phyloP scores from a whole-genome alignment of 2,113 vertebrate species.

The Diglossa brunneiventris region DNA sequence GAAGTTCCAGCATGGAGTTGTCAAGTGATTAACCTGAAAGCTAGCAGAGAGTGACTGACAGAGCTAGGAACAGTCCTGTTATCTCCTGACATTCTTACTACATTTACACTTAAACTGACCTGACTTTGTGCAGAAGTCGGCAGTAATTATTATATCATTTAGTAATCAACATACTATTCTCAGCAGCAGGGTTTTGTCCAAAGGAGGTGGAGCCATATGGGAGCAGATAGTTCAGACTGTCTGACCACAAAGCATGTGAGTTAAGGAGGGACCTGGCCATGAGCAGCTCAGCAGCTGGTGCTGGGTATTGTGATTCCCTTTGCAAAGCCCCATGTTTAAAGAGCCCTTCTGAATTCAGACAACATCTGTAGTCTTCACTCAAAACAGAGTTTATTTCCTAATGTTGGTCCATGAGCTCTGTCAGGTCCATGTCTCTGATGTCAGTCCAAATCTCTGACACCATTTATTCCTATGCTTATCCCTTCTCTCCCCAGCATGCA shows the following conservation, averaged over 20 bases:
- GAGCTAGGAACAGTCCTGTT: background rate
- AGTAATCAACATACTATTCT: background rate
- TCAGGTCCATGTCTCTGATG: background rate
- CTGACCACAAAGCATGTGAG: background rate
- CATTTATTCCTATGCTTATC: background rate
- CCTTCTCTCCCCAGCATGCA: background rate
- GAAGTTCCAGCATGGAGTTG: background rate
- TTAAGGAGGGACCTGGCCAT: background rate
- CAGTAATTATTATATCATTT: background rate
- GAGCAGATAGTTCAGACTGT: background rate
- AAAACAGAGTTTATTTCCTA: background rate
- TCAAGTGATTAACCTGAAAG: background rate
- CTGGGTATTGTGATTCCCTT: background rate
- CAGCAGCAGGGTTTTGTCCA: background rate
- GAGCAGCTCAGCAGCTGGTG: background rate
- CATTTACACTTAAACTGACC: background rate
- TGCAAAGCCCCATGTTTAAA: background rate
- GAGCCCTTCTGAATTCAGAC: background rate
- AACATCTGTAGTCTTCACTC: background rate
- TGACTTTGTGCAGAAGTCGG: background rate
- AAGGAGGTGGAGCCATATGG: background rate
- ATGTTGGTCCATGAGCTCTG: background rate
- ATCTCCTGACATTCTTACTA: background rate
- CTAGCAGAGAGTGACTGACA: background rate
- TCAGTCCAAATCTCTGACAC: background rate